Percentiles rank a stretch among this genome's conserved stretches.
phyloP scores from a whole-genome alignment of 2,797 vertebrate genomes.

The Phataginus tricuspis region DNA sequence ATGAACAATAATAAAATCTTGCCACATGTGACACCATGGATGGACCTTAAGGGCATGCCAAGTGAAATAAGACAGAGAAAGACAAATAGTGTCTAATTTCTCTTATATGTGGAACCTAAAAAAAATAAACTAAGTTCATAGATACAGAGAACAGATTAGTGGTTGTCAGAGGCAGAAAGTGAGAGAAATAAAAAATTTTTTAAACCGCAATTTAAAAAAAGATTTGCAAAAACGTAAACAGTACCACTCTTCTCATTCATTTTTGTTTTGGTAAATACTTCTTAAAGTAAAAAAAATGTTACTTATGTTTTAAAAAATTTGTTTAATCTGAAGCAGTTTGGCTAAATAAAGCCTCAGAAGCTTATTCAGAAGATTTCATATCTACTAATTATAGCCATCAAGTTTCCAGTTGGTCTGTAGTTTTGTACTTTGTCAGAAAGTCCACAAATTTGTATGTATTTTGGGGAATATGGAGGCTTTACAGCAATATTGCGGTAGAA shows the following conservation, averaged over 20 bases:
- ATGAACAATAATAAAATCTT: not conserved
- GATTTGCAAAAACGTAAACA: not conserved
- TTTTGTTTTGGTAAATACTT: not conserved
- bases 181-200: not conserved
- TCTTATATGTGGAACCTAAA: not conserved
- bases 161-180: not conserved
- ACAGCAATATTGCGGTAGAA: not conserved
- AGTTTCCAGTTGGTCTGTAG: not conserved
- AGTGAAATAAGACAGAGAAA: not conserved
- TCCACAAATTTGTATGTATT: not conserved
- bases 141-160: not conserved
- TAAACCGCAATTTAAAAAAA: not conserved
- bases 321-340: not conserved
- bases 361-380: not conserved
- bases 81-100: not conserved
- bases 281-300: not conserved
- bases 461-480: not conserved
- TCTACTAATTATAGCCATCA: not conserved
- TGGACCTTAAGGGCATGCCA: not conserved
- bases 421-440: conserved; percentile 2
- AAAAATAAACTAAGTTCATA: not conserved
- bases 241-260: not conserved
- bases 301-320: not conserved
- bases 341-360: not conserved
- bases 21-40: not conserved